phyloP scores from a whole-genome alignment of 2,113 vertebrate genomes.

The Pygathrix nemaeus region DNA sequence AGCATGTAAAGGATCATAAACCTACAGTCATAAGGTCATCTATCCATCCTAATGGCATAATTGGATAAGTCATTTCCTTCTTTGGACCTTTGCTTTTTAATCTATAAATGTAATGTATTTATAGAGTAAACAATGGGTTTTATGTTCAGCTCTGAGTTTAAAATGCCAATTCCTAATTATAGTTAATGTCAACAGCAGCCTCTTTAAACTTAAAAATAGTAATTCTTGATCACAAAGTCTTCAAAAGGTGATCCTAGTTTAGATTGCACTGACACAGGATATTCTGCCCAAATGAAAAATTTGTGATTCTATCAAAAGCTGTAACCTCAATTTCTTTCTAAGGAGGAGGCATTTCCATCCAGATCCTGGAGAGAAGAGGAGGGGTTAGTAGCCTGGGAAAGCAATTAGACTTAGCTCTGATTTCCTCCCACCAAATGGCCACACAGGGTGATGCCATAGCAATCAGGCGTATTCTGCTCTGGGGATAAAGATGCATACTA shows the following conservation, averaged over 20 bases:
- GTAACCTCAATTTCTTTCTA: neutral
- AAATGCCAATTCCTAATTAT: neutral
- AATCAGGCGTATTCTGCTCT: neutral
- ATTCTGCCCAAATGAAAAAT: slow-evolving; percentile 2
- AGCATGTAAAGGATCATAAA: neutral
- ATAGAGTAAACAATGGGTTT: neutral
- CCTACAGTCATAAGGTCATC: too few species aligned
- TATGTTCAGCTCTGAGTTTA: neutral
- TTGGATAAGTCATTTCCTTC: neutral
- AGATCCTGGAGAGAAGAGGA: neutral
- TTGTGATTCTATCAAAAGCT: neutral
- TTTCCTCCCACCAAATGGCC: neutral
- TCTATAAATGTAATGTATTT: neutral
- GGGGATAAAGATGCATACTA: neutral
- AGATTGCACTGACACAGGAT: neutral
- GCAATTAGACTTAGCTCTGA: neutral
- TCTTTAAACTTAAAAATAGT: neutral
- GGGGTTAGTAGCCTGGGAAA: neutral
- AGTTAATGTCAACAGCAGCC: neutral
- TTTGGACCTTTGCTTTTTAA: neutral
- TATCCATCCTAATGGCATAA: neutral
- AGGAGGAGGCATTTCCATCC: neutral
- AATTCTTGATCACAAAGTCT: neutral
- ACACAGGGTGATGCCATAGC: neutral
- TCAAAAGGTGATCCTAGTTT: neutral